Evolutionary conservation across 1,140 invertebrate genomes (phyloP).

Genomic region (Pogonomyrmex californicus): DNA sequence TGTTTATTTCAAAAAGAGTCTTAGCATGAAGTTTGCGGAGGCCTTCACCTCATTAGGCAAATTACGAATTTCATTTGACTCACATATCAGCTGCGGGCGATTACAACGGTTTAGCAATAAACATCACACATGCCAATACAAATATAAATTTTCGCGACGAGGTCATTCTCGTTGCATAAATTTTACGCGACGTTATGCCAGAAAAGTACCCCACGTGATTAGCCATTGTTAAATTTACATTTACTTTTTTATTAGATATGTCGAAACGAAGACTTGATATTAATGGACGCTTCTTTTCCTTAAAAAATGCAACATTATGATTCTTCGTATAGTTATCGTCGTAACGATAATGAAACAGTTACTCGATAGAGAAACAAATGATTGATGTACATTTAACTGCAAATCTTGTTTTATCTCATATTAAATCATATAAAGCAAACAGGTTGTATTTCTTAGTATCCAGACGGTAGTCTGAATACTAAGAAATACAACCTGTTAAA

Average conservation of each 20-base stretch:
- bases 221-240: background rate
- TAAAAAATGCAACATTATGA: background rate
- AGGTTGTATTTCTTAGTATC: no score
- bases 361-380: background rate
- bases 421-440: no score
- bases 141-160: conserved; percentile 20
- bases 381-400: no score
- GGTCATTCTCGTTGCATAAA: background rate
- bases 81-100: background rate
- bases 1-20: background rate
- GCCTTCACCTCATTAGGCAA: conserved; percentile 32
- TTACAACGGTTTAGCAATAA: background rate
- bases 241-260: background rate
- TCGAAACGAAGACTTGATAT: background rate
- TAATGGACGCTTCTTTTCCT: background rate
- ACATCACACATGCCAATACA: background rate
- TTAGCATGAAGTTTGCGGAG: background rate
- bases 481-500: no score
- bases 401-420: no score
- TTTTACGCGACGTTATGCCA: background rate
- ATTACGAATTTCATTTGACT: conserved; percentile 5
- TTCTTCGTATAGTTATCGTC: background rate
- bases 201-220: background rate
- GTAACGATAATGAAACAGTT: background rate
- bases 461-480: no score